These are phyloP conservation scores for Clamator glandarius DNA, from an alignment of 2,797 vertebrate species.

Conservation along the genomic window DNA sequence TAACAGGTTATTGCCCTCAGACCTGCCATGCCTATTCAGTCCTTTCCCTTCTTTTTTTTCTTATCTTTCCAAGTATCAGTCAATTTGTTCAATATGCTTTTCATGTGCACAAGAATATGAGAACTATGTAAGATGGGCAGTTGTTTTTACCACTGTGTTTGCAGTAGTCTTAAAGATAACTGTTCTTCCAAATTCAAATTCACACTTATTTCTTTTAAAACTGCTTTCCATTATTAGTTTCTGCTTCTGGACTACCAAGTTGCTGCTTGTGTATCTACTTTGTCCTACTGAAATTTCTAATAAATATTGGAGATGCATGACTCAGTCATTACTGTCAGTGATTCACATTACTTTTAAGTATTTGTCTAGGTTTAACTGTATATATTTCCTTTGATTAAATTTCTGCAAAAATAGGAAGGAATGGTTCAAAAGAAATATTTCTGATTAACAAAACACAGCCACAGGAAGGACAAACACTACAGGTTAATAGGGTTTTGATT, in stretches of 20 bases:
- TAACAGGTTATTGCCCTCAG: background rate
- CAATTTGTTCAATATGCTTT: background rate
- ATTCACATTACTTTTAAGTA: background rate
- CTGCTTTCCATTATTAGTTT: background rate
- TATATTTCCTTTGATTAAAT: slow-evolving; percentile 12
- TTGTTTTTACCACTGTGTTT: background rate
- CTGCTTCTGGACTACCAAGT: background rate
- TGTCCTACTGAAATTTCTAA: background rate
- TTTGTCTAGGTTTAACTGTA: slow-evolving; percentile 20
- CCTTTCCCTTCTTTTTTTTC: background rate
- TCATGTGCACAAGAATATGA: background rate
- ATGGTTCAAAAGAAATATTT: slow-evolving; percentile 1
- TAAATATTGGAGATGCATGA: background rate
- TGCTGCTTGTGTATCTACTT: background rate
- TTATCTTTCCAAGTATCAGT: background rate
- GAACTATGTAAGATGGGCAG: background rate
- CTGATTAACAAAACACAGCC: background rate
- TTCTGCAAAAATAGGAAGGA: background rate
- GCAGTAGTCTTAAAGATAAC: background rate
- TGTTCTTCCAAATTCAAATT: background rate
- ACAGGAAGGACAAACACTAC: background rate
- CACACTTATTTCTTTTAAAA: background rate
- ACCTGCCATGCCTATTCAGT: background rate
- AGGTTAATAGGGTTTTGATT: slow-evolving; percentile 10
- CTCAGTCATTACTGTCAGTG: background rate